Conservation (phyloP, 1,140 invertebrate genomes). For the Drosophila rhopaloa region DNA sequence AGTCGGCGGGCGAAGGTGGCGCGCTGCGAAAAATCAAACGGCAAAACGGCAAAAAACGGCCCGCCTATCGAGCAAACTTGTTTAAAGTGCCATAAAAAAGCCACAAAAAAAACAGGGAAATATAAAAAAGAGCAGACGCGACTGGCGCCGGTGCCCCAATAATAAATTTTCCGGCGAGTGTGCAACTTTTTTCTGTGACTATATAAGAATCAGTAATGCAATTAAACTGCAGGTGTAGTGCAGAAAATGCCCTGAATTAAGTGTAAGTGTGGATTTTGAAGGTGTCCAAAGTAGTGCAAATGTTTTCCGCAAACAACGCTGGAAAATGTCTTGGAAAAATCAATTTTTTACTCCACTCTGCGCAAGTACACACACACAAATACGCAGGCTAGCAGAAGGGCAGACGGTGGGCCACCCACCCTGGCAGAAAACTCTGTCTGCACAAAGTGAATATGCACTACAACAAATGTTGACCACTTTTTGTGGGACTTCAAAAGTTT, state of each 20-base stretch:
- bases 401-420: constrained; percentile 65
- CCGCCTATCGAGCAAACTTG: constrained; percentile 55
- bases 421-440: constrained; percentile 44
- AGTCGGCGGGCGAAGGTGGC: constrained; percentile 44
- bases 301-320: constrained; percentile 56
- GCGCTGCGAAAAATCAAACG: constrained; percentile 13
- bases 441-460: constrained; percentile 14
- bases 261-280: constrained; percentile 21
- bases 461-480: background rate
- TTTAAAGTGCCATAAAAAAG: constrained; percentile 60
- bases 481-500: no score
- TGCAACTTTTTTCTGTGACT: constrained; percentile 28
- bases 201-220: constrained; percentile 3
- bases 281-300: constrained; percentile 10
- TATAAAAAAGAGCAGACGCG: constrained; percentile 37
- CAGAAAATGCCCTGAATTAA: constrained; percentile 18
- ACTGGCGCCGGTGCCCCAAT: constrained; percentile 53
- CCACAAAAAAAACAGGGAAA: constrained; percentile 30
- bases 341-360: constrained; percentile 74
- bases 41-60: constrained; percentile 27
- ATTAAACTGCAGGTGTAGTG: constrained; percentile 28
- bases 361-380: constrained; percentile 60
- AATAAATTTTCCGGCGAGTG: constrained; percentile 46
- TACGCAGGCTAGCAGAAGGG: constrained; percentile 6
- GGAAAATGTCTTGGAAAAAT: constrained; percentile 74